These are phyloP conservation scores for Ecdyonurus torrentis DNA, from an alignment of 2,888 invertebrate genomes.

Conservation along the genomic window DNA sequence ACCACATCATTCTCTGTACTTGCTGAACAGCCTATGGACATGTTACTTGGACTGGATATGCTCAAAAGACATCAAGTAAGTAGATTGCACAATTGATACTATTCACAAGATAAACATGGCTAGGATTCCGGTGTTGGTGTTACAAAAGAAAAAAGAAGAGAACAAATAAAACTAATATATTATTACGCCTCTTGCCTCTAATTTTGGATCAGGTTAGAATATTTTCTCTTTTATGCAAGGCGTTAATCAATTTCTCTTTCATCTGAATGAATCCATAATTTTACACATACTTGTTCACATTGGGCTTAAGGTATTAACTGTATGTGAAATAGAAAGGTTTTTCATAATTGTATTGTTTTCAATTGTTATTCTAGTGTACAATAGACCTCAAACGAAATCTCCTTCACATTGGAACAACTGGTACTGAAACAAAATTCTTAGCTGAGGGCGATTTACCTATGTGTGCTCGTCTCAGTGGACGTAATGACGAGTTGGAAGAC, in stretches of 20 bases:
- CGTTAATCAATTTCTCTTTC: background rate
- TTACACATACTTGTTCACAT: background rate
- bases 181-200: too few species aligned
- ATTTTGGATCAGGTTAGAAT: too few species aligned
- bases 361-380: conserved; percentile 43
- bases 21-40: conserved; percentile 95
- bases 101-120: too few species aligned
- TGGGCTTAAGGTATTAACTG: too few species aligned
- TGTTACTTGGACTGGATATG: conserved; percentile 95
- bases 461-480: conserved; percentile 61
- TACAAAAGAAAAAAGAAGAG: too few species aligned
- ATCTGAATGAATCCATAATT: background rate
- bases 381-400: conserved; percentile 82
- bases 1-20: conserved; percentile 94
- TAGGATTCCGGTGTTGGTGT: too few species aligned
- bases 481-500: conserved; percentile 49
- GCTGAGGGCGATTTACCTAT: conserved; percentile 64
- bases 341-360: background rate
- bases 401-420: conserved; percentile 84
- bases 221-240: too few species aligned
- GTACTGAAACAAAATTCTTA: conserved; percentile 77
- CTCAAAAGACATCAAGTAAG: conserved; percentile 85
- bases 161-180: too few species aligned
- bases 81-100: too few species aligned
- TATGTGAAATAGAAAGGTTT: too few species aligned